Conservation (phyloP, 2,888 invertebrate genomes). For the Sphaerophoria taeniata region DNA sequence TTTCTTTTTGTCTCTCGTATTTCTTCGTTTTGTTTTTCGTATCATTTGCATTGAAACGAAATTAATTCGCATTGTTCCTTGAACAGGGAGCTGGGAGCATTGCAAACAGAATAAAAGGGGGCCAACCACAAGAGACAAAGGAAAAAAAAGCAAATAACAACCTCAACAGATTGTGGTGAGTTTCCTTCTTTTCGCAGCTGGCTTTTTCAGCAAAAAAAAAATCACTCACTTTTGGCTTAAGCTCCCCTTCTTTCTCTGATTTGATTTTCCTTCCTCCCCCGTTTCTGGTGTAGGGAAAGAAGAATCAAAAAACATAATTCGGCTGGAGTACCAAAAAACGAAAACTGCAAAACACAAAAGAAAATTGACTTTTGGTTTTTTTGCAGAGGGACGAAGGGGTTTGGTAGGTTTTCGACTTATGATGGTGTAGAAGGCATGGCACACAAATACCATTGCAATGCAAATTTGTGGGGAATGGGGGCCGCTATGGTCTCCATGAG, state of each 20-base stretch:
- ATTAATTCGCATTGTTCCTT: slow-evolving; percentile 73
- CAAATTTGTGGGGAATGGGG: slow-evolving; percentile 9
- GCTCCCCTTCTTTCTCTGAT: neutral
- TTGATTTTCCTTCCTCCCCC: neutral
- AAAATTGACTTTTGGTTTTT: slow-evolving; percentile 5
- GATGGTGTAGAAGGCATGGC: slow-evolving; percentile 31
- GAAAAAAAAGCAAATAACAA: slow-evolving; percentile 4
- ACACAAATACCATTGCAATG: slow-evolving; percentile 11
- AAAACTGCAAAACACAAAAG: slow-evolving; percentile 58
- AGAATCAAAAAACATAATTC: slow-evolving; percentile 7
- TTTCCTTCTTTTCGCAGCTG: slow-evolving; percentile 25
- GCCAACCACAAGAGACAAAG: slow-evolving; percentile 56
- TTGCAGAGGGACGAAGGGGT: neutral
- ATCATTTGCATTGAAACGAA: slow-evolving; percentile 73
- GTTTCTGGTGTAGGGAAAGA: neutral
- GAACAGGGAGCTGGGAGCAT: slow-evolving; percentile 43
- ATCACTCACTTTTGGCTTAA: neutral
- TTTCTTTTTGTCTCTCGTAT: slow-evolving; percentile 41
- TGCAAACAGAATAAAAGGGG: slow-evolving; percentile 38
- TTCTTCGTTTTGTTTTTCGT: slow-evolving; percentile 41
- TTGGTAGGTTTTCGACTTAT: neutral
- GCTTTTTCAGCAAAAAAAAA: slow-evolving; percentile 18
- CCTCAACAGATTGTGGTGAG: slow-evolving; percentile 59
- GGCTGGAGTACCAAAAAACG: slow-evolving; percentile 33
- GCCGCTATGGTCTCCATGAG: slow-evolving; percentile 15